Conservation (phyloP, 2,113 vertebrate genomes). For the Carollia perspicillata region DNA sequence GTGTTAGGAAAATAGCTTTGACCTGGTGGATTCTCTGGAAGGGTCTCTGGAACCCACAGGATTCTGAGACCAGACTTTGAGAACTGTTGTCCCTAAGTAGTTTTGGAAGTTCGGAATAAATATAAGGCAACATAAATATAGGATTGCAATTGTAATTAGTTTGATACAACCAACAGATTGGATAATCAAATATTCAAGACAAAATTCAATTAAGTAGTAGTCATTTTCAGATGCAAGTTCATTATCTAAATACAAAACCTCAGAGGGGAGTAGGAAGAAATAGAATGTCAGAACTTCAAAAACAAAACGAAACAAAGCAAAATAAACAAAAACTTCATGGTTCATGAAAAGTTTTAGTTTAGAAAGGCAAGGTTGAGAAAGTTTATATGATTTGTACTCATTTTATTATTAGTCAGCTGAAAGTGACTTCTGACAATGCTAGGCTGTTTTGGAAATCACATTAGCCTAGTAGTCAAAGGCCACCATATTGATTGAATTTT, state of each 20-base stretch:
- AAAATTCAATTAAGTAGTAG: not conserved
- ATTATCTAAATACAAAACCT: not conserved
- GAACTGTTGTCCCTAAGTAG: not conserved
- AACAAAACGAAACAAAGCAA: not conserved
- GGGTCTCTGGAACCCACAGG: not conserved
- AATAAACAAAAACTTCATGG: not conserved
- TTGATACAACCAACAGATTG: not conserved
- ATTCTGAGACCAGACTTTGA: not conserved
- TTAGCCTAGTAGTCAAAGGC: not conserved
- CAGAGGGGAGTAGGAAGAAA: not conserved
- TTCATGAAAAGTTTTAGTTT: not conserved
- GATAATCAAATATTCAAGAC: not conserved
- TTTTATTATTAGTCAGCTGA: not conserved
- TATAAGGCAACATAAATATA: not conserved
- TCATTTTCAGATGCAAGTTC: not conserved
- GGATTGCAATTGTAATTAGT: not conserved
- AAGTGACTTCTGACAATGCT: not conserved
- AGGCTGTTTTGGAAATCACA: not conserved
- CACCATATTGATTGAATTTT: not conserved
- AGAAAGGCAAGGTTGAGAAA: not conserved
- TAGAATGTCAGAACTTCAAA: not conserved
- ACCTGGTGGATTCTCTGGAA: not conserved
- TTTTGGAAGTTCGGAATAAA: not conserved
- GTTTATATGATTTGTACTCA: not conserved
- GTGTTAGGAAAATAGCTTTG: not conserved